Evolutionary conservation across 2,888 invertebrate genomes (phyloP).

Genomic region (Cryptosula pallasiana): DNA sequence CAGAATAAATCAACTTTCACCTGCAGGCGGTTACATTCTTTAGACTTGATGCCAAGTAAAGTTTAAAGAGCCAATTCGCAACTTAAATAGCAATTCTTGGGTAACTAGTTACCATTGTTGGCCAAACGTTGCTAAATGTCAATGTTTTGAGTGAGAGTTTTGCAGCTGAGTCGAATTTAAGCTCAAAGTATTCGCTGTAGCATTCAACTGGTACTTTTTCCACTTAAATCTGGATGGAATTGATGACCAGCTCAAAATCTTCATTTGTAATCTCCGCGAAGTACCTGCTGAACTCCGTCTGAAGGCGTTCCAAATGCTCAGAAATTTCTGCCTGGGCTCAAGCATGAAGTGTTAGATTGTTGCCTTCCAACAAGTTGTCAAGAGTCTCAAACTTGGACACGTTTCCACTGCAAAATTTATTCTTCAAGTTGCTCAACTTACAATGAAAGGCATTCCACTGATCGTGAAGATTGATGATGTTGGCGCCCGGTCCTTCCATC

Average conservation of each 20-base stretch:
- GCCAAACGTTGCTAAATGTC: not conserved
- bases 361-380: not conserved
- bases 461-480: not conserved
- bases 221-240: not conserved
- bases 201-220: not conserved
- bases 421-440: not conserved
- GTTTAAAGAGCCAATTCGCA: no score
- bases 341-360: constrained; percentile 9
- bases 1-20: no score
- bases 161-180: not conserved
- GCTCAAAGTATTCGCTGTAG: not conserved
- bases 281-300: constrained; percentile 3
- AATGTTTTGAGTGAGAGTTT: not conserved
- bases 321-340: not conserved
- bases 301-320: constrained; percentile 20
- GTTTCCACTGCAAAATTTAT: not conserved
- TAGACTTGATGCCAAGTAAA: no score
- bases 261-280: constrained; percentile 1
- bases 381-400: not conserved
- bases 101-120: no score
- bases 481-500: not conserved
- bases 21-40: no score
- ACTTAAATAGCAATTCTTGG: no score
- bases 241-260: not conserved
- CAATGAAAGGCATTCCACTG: not conserved